Evolutionary conservation across 1,140 invertebrate genomes (phyloP).

Genomic region (Bemisia tabaci): DNA sequence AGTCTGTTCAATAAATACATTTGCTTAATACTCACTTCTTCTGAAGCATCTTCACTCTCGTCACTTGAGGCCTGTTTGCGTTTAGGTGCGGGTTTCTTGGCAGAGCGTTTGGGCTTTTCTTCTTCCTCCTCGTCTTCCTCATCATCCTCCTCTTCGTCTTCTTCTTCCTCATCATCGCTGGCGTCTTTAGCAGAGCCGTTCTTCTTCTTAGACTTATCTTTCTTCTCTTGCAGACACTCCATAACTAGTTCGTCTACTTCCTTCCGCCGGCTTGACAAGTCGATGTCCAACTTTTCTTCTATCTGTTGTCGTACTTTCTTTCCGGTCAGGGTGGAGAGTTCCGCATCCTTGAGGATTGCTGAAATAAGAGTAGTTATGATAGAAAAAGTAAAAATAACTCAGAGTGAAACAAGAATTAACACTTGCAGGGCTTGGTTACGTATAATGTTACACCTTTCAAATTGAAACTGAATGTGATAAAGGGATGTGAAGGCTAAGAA

Average conservation of each 20-base stretch:
- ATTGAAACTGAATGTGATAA: no score
- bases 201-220: constrained; percentile 37
- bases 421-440: no score
- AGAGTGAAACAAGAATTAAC: no score
- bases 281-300: constrained; percentile 63
- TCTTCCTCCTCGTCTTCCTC: constrained; percentile 37
- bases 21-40: constrained; percentile 26
- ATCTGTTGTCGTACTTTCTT: constrained; percentile 82
- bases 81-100: constrained; percentile 39
- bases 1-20: no score
- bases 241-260: constrained; percentile 72
- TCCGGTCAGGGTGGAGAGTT: constrained; percentile 65
- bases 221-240: constrained; percentile 50
- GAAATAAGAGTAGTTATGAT: constrained; percentile 25
- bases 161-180: constrained; percentile 36
- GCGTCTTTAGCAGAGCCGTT: constrained; percentile 42
- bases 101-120: constrained; percentile 42
- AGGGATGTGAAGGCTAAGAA: no score
- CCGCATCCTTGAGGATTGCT: constrained; percentile 79
- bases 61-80: constrained; percentile 47
- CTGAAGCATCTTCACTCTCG: constrained; percentile 37
- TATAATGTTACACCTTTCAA: no score
- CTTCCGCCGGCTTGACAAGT: constrained; percentile 61
- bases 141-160: constrained; percentile 39
- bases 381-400: no score